Conservation (phyloP, 2,113 vertebrate species). For the Thryonomys swinderianus region DNA sequence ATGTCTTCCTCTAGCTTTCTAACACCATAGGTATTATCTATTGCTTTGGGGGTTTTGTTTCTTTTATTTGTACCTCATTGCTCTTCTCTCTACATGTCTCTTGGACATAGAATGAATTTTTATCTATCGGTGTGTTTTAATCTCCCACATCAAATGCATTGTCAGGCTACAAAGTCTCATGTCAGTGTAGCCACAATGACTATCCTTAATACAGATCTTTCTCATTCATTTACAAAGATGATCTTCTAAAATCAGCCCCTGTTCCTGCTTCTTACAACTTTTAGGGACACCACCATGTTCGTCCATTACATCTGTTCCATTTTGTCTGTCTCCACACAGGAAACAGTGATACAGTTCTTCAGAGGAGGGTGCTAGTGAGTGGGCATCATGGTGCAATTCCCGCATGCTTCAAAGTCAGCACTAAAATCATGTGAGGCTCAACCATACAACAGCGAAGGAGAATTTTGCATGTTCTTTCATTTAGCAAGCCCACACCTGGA, state of each 20-base stretch:
- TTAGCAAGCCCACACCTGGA: neutral
- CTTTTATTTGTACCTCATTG: constrained; percentile 41
- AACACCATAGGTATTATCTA: neutral
- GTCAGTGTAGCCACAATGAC: neutral
- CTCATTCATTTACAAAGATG: neutral
- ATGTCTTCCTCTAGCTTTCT: constrained; percentile 37
- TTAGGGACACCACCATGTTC: too few relatives aligned
- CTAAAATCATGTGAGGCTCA: neutral
- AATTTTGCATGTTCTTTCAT: neutral
- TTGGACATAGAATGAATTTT: constrained; percentile 28
- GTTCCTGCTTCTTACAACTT: neutral
- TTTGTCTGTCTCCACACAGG: neutral
- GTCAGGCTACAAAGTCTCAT: neutral
- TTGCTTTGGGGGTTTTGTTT: constrained; percentile 40
- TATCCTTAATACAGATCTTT: neutral
- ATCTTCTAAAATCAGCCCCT: neutral
- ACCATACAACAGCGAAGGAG: neutral
- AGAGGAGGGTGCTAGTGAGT: neutral
- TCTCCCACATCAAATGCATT: neutral
- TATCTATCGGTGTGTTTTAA: neutral
- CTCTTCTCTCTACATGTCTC: neutral
- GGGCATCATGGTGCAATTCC: fast-evolving
- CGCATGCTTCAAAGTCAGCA: neutral
- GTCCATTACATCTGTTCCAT: neutral
- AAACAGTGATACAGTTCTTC: neutral